Evolutionary conservation across 2,888 invertebrate species (phyloP).

Genomic region (Platycheirus rosarum): DNA sequence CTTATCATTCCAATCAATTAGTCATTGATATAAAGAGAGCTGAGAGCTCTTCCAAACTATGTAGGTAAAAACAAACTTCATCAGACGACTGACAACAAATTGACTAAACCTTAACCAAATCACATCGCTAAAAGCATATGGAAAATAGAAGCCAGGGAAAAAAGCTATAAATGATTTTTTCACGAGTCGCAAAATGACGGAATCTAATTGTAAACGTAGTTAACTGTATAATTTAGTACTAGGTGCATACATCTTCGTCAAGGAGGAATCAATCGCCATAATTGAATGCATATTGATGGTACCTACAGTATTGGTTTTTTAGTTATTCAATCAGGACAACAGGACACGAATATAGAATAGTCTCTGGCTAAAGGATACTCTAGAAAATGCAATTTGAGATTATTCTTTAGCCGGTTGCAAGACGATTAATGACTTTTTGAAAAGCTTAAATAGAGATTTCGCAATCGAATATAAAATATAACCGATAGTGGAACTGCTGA

Average conservation of each 20-base stretch:
- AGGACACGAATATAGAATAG: too few species aligned
- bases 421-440: too few species aligned
- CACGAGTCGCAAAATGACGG: constrained; percentile 59
- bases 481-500: too few species aligned
- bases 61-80: constrained; percentile 69
- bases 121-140: constrained; percentile 69
- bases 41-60: constrained; percentile 61
- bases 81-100: constrained; percentile 67
- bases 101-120: constrained; percentile 72
- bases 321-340: constrained; percentile 25
- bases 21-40: constrained; percentile 37
- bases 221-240: constrained; percentile 58
- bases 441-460: too few species aligned
- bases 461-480: too few species aligned
- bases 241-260: constrained; percentile 43
- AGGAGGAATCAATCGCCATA: constrained; percentile 30
- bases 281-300: constrained; percentile 52
- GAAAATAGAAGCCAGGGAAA: constrained; percentile 38
- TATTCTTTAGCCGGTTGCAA: too few species aligned
- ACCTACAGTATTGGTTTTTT: too few species aligned
- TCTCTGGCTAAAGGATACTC: too few species aligned
- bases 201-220: constrained; percentile 64
- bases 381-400: too few species aligned
- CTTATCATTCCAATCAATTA: background rate
- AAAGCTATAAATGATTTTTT: constrained; percentile 58